Conservation (phyloP, 2,888 invertebrate species). For the Thyatira batis region DNA sequence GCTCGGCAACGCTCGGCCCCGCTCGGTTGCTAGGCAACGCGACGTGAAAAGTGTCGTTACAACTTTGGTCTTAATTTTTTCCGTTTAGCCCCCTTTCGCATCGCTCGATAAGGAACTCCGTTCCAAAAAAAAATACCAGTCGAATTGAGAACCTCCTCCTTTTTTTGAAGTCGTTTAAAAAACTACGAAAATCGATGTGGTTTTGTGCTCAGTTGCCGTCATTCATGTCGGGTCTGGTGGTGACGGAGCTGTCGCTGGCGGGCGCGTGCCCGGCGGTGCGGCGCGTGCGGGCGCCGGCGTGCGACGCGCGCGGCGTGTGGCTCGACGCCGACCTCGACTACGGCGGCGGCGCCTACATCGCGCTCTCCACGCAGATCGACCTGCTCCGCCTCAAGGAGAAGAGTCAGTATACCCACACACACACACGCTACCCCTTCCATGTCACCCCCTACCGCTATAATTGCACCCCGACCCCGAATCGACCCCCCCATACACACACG, state of each 20-base stretch:
- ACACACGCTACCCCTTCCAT: neutral
- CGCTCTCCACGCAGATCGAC: slow-evolving; percentile 94
- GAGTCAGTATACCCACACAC: slow-evolving; percentile 43
- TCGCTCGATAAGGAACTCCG: too few relatives aligned
- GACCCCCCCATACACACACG: too few relatives aligned
- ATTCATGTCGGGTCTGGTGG: slow-evolving; percentile 91
- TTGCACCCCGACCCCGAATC: too few relatives aligned
- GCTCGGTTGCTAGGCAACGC: too few relatives aligned
- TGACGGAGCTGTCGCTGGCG: slow-evolving; percentile 89
- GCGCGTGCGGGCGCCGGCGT: slow-evolving; percentile 83
- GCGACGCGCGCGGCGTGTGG: slow-evolving; percentile 94
- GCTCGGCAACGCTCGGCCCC: too few relatives aligned
- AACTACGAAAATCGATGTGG: too few relatives aligned
- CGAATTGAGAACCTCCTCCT: too few relatives aligned
- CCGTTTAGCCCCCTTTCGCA: too few relatives aligned
- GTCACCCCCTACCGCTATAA: neutral
- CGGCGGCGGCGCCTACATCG: slow-evolving; percentile 89
- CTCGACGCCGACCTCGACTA: slow-evolving; percentile 91
- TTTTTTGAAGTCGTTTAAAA: too few relatives aligned
- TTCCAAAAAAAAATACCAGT: too few relatives aligned
- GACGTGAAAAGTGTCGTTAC: too few relatives aligned
- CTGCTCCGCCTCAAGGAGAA: slow-evolving; percentile 78
- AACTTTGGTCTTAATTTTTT: too few relatives aligned
- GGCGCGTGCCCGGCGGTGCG: slow-evolving; percentile 85
- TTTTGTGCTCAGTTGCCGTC: slow-evolving; percentile 84